Percentiles rank a stretch among this genome's conserved stretches.
Conservation (phyloP, 2,888 invertebrate species). For the Lycia hirtaria region DNA sequence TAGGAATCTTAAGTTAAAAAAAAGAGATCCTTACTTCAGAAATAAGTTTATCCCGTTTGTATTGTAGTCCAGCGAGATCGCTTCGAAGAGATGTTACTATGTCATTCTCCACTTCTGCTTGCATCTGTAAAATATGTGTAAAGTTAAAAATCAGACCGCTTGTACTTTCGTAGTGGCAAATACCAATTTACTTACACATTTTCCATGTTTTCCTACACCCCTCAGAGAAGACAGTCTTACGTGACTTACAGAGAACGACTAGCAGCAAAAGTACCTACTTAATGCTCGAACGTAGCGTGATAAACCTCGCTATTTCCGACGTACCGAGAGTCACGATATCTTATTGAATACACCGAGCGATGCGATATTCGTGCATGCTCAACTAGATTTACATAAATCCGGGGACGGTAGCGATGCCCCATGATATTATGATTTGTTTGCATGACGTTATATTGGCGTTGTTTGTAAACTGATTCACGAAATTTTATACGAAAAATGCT, state of each 20-base stretch:
- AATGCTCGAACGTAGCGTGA: constrained; percentile 73
- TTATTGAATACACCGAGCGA: constrained; percentile 49
- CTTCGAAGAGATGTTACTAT: constrained; percentile 91
- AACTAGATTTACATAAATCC: constrained; percentile 58
- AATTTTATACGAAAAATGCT: constrained; percentile 25
- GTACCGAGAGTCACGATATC: constrained; percentile 76
- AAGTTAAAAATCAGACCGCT: neutral
- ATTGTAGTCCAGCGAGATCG: constrained; percentile 93
- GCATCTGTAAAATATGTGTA: constrained; percentile 75
- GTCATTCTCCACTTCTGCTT: constrained; percentile 86
- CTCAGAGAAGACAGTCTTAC: constrained; percentile 57
- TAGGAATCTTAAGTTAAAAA: neutral
- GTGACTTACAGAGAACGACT: constrained; percentile 72
- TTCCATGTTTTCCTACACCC: constrained; percentile 23
- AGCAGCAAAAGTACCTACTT: constrained; percentile 63
- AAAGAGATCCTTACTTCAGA: constrained; percentile 86
- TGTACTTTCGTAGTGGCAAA: neutral
- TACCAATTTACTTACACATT: constrained; percentile 51
- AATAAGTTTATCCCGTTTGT: constrained; percentile 92
- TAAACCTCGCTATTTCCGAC: constrained; percentile 70
- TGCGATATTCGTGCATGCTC: constrained; percentile 44
- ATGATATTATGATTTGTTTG: constrained; percentile 48
- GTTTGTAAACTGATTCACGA: constrained; percentile 45
- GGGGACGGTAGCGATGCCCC: constrained; percentile 46
- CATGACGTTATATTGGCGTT: constrained; percentile 40